A percentile compares a stretch with the other conserved stretches of the same genome.
Evolutionary conservation across 2,888 invertebrate species (phyloP).

Genomic region (Cosmia pyralina): DNA sequence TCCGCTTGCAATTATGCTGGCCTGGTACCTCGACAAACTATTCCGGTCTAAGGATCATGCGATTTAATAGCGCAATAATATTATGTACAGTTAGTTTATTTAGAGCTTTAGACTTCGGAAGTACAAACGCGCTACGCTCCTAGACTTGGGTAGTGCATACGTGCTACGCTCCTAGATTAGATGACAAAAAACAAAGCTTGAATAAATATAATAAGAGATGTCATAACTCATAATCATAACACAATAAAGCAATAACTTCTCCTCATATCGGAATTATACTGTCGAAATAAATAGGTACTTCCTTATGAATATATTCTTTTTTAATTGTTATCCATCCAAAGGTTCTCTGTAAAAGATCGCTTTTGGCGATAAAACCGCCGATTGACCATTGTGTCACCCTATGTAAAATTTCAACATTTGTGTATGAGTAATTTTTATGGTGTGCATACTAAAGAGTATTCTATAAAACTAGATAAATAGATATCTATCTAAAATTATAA

Average conservation of each 20-base stretch:
- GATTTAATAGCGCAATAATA: background rate
- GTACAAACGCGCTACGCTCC: no score
- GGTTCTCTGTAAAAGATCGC: no score
- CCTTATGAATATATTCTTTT: background rate
- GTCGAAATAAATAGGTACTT: background rate
- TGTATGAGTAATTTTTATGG: no score
- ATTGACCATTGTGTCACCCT: no score
- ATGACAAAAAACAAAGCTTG: background rate
- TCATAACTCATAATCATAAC: no score
- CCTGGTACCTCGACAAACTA: conserved; percentile 40
- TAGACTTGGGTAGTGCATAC: background rate
- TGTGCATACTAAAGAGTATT: no score
- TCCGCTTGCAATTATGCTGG: conserved; percentile 59
- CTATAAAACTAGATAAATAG: no score
- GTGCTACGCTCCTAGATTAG: background rate
- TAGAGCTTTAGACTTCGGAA: background rate
- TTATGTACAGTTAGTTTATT: conserved; percentile 7
- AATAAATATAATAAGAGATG: background rate
- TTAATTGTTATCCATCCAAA: no score
- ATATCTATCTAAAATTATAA: no score
- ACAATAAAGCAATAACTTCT: background rate
- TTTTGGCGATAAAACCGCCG: no score
- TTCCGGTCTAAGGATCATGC: conserved; percentile 15
- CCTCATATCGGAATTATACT: background rate
- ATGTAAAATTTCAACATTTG: no score